Percentiles rank a stretch among this genome's conserved stretches.
These are phyloP conservation scores for Ypsolopha sequella DNA, from an alignment of 2,888 invertebrate genomes.

Conservation along the genomic window DNA sequence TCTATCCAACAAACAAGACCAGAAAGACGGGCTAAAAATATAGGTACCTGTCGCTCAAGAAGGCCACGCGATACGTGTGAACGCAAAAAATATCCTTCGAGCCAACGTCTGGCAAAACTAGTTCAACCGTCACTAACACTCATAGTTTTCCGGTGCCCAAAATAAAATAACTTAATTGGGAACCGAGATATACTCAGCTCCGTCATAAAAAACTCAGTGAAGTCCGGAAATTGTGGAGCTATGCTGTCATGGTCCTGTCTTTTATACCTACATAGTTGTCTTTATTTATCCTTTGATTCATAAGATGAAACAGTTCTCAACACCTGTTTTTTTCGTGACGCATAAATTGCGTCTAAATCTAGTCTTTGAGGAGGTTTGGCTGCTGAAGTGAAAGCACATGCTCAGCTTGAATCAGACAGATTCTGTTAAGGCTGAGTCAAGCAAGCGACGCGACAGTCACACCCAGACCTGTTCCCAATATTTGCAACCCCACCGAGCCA, in stretches of 20 bases:
- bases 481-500: slow-evolving; percentile 3
- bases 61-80: slow-evolving; percentile 26
- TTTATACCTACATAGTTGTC: no score
- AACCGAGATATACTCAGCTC: slow-evolving; percentile 12
- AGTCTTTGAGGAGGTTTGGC: no score
- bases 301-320: neutral
- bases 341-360: no score
- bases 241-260: slow-evolving; percentile 18
- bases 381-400: no score
- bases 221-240: slow-evolving; percentile 39
- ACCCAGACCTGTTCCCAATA: slow-evolving; percentile 4
- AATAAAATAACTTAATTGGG: slow-evolving; percentile 37
- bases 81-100: slow-evolving; percentile 43
- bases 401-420: no score
- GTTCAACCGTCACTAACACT: slow-evolving; percentile 34
- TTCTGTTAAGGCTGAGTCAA: neutral
- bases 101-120: slow-evolving; percentile 31
- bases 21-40: no score
- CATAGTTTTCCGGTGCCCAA: slow-evolving; percentile 34
- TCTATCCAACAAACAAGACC: no score
- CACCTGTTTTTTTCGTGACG: no score
- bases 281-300: no score
- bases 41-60: slow-evolving; percentile 22
- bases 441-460: neutral
- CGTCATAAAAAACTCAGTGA: slow-evolving; percentile 23